Evolutionary conservation across 2,888 invertebrate species (phyloP), one percentile per base, ranked within the genome.

Genomic region (Ectropis crepuscularia): DNA sequence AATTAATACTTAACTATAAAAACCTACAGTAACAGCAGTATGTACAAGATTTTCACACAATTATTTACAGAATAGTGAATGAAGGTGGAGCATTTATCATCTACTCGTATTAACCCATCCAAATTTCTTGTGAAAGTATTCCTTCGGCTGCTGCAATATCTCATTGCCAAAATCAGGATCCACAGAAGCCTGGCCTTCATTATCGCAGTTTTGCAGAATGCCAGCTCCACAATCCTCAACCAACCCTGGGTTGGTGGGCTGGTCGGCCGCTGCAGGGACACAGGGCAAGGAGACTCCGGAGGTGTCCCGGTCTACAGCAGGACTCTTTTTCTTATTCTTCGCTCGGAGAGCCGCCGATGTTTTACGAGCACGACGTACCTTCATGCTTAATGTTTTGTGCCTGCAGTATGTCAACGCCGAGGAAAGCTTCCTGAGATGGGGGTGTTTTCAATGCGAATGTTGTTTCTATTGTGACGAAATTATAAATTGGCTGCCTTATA

Each of bases 271-370:
- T 11, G 82, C 84, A 10, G 83, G 83, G 0, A 74, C 46, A 65
- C 81, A 84, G 0, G 79, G 72, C 0, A 67, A 42, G 0, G 73
- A 65, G 5, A 76, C 76, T 10, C 74, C 73, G 0, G 79, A 61
- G 6, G 74, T 74, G 4, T 86, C 84, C 63, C 88, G 72, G 65
- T 88, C 85, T 0, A 88, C 70, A 0, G 85, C 73, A 0, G 66
- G 71, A 0, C 88, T 88, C 89, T 88, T 88, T 72, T 88, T 87
- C 42, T 73, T 71, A 61, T 88, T 86, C 68, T 88, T 68, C 28
- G 80, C 82, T 36, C 87, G 82, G 57, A 82, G 88, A 5, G 83
- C 83, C 11, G 76, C 80, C 2, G 84, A 76, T 43, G 87, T 28
- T 28, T 28, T 28, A 28, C 16, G 74, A 71, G 87, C 86, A n/a